These are phyloP conservation scores for Epinotia brunnichana DNA, from an alignment of 2,888 invertebrate genomes.

Conservation along the genomic window DNA sequence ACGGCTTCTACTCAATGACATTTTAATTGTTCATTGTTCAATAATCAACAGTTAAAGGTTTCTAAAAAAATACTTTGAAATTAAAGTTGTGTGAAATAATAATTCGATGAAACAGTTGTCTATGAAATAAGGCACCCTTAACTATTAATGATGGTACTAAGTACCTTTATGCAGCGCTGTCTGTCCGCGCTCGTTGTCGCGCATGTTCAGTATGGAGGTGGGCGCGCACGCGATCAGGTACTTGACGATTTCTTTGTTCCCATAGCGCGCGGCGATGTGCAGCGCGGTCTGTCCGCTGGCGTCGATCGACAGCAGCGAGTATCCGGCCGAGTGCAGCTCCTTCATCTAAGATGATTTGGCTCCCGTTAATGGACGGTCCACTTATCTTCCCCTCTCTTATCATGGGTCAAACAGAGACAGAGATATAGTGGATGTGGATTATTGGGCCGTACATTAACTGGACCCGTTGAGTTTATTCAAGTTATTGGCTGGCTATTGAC, in stretches of 20 bases:
- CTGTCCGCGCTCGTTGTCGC: constrained; percentile 93
- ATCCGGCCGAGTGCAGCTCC: constrained; percentile 92
- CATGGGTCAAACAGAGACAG: no score
- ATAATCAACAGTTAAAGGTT: no score
- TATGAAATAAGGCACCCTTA: no score
- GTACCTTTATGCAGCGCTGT: constrained; percentile 91
- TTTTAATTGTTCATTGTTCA: no score
- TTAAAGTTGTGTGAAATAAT: no score
- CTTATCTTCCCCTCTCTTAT: no score
- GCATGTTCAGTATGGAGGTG: constrained; percentile 91
- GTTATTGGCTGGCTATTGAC: not conserved
- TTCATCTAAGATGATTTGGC: constrained; percentile 84
- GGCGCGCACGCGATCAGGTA: constrained; percentile 94
- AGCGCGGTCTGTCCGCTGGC: constrained; percentile 94
- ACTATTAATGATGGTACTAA: no score
- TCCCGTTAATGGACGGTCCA: no score
- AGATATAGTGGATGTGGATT: no score
- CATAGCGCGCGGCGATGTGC: constrained; percentile 94
- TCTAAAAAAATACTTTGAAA: no score
- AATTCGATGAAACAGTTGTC: no score
- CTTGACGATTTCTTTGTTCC: constrained; percentile 94
- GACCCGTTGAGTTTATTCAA: not conserved
- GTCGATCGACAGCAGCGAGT: constrained; percentile 92
- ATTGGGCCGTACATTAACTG: not conserved
- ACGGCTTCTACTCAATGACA: no score